A percentile compares a stretch with the other conserved stretches of the same genome.
Evolutionary conservation across 2,113 vertebrate genomes (phyloP).

Genomic region (Mystacornis crossleyi): DNA sequence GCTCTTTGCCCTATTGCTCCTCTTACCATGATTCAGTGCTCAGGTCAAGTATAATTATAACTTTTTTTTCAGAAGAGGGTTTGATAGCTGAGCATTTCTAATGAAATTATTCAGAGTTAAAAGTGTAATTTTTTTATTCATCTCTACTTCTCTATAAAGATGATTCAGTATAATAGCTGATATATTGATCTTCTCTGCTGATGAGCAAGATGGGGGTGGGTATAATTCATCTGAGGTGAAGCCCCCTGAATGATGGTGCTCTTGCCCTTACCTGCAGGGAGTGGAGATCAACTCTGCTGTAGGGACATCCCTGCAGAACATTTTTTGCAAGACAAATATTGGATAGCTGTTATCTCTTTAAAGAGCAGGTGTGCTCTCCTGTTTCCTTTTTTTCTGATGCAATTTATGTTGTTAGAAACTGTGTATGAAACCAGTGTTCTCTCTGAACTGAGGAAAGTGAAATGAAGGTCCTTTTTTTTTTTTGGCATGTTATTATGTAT

Average conservation of each 20-base stretch:
- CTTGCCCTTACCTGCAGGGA: not conserved
- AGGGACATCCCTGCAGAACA: not conserved
- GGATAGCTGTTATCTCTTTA: not conserved
- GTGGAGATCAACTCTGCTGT: not conserved
- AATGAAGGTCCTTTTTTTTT: not conserved
- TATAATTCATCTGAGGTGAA: not conserved
- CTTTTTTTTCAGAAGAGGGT: not conserved
- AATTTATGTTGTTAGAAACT: not conserved
- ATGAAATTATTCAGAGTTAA: not conserved
- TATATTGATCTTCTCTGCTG: not conserved
- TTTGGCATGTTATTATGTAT: not conserved
- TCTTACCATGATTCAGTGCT: not conserved
- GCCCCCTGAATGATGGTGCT: not conserved
- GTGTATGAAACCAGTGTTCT: not conserved
- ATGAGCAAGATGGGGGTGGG: not conserved
- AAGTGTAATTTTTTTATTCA: conserved; percentile 33
- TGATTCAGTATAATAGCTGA: not conserved
- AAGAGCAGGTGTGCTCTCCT: not conserved
- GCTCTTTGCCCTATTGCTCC: not conserved
- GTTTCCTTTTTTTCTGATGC: not conserved
- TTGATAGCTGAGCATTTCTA: not conserved
- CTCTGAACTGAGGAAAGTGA: not conserved
- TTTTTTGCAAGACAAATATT: not conserved
- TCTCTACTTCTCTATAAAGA: not conserved
- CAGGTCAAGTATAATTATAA: not conserved